Evolutionary conservation across 2,888 invertebrate genomes (phyloP).

Genomic region (Muschampia plurimacula): DNA sequence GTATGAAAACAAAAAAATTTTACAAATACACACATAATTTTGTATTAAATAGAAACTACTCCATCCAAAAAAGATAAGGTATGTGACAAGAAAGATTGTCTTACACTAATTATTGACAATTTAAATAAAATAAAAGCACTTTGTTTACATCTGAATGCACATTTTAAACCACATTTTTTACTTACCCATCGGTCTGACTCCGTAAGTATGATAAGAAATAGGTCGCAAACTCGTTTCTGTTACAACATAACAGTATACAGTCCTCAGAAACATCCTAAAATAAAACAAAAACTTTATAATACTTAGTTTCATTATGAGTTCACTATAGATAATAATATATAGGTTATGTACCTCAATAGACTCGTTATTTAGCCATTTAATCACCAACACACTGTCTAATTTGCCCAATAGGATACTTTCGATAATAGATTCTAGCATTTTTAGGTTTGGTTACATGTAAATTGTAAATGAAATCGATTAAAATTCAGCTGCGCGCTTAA

Average conservation of each 20-base stretch:
- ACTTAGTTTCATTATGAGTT: neutral
- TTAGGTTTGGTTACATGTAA: constrained; percentile 42
- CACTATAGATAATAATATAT: constrained; percentile 41
- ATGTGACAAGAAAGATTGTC: neutral
- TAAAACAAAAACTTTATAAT: constrained; percentile 8
- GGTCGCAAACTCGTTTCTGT: constrained; percentile 83
- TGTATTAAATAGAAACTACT: neutral
- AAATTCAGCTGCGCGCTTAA: constrained; percentile 38
- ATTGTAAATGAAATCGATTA: constrained; percentile 58
- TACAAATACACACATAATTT: neutral
- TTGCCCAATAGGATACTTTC: constrained; percentile 76
- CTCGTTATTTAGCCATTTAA: constrained; percentile 78
- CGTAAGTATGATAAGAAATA: constrained; percentile 85
- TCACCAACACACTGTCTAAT: constrained; percentile 65
- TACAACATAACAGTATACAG: constrained; percentile 69
- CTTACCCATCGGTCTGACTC: constrained; percentile 82
- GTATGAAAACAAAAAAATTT: neutral
- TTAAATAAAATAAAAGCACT: neutral
- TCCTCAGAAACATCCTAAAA: constrained; percentile 74
- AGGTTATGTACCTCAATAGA: constrained; percentile 74
- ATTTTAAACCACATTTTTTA: constrained; percentile 2
- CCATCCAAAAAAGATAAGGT: neutral
- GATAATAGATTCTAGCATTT: constrained; percentile 81
- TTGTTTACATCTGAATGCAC: constrained; percentile 30
- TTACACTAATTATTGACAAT: neutral